Conservation (phyloP, 2,888 invertebrate species). For the Agonopterix arenella region DNA sequence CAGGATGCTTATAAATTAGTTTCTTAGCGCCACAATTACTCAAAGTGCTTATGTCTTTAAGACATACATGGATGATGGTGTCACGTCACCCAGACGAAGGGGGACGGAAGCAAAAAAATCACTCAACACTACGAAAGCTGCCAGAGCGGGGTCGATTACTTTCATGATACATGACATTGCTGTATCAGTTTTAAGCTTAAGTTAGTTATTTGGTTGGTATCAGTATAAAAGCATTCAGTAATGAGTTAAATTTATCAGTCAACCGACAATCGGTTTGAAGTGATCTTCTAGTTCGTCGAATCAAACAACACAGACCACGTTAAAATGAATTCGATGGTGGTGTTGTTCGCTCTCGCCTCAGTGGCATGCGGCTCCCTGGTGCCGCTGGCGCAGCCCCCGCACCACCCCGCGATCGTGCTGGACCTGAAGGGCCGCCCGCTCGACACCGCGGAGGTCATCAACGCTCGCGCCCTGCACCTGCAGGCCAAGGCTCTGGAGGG, state of each 20-base stretch:
- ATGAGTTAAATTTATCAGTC: slow-evolving; percentile 47
- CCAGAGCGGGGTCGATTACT: slow-evolving; percentile 53
- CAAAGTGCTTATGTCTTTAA: too few relatives aligned
- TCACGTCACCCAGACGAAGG: too few relatives aligned
- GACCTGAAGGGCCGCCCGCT: slow-evolving; percentile 67
- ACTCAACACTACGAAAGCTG: slow-evolving; percentile 27
- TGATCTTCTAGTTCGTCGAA: slow-evolving; percentile 50
- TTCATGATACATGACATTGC: slow-evolving; percentile 66
- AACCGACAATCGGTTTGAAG: slow-evolving; percentile 48
- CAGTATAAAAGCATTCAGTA: slow-evolving; percentile 51
- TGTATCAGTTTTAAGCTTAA: slow-evolving; percentile 33
- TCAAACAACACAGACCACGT: slow-evolving; percentile 44
- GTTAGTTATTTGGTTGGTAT: slow-evolving; percentile 38
- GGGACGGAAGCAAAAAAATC: slow-evolving; percentile 29
- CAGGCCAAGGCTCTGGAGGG: slow-evolving; percentile 10
- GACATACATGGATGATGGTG: too few relatives aligned
- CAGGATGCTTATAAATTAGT: too few relatives aligned
- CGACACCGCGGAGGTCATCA: slow-evolving; percentile 68
- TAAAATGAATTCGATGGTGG: slow-evolving; percentile 72
- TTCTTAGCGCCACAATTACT: too few relatives aligned
- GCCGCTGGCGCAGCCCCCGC: slow-evolving; percentile 57
- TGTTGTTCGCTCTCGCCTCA: slow-evolving; percentile 79
- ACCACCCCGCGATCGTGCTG: slow-evolving; percentile 61
- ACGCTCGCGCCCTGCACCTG: slow-evolving; percentile 64
- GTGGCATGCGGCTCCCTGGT: slow-evolving; percentile 74